Percentiles rank a stretch among this genome's conserved stretches.
These are phyloP conservation scores for Leuciscus waleckii DNA, from an alignment of 2,797 vertebrate genomes.

Conservation along the genomic window DNA sequence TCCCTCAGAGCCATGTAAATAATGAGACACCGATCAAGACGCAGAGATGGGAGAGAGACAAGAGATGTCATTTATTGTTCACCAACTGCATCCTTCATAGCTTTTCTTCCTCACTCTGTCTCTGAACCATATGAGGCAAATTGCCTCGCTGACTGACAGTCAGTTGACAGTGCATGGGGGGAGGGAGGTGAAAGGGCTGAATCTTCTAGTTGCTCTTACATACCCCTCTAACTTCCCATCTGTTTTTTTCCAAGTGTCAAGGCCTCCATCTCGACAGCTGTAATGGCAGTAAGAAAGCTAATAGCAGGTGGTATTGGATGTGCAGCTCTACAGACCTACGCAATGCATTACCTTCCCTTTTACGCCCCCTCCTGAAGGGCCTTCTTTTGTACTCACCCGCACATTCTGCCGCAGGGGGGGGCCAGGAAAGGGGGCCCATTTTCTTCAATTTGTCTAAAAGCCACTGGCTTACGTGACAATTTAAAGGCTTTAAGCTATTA, in stretches of 20 bases:
- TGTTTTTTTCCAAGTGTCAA: slow-evolving; percentile 71
- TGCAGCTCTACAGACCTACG: slow-evolving; percentile 71
- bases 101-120: slow-evolving; percentile 43
- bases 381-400: slow-evolving; percentile 78
- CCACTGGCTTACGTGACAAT: slow-evolving; percentile 82
- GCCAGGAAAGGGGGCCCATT: slow-evolving; percentile 79
- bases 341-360: slow-evolving; percentile 82
- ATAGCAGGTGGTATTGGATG: slow-evolving; percentile 84
- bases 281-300: slow-evolving; percentile 82
- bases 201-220: slow-evolving; percentile 78
- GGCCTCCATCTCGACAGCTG: slow-evolving; percentile 74
- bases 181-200: slow-evolving; percentile 70
- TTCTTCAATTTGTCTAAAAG: slow-evolving; percentile 87
- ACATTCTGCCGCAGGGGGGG: slow-evolving; percentile 73
- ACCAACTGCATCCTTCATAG: slow-evolving; percentile 60
- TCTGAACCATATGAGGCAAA: slow-evolving; percentile 71
- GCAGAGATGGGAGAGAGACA: slow-evolving; percentile 33
- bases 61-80: slow-evolving; percentile 65
- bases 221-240: slow-evolving; percentile 62
- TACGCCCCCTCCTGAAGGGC: slow-evolving; percentile 75
- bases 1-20: slow-evolving; percentile 23
- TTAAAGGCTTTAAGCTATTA: slow-evolving; percentile 79
- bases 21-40: slow-evolving; percentile 36
- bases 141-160: slow-evolving; percentile 73
- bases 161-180: slow-evolving; percentile 61